Evolutionary conservation across 2,113 vertebrate species (phyloP).

Genomic region (Machaerirhynchus nigripectus): DNA sequence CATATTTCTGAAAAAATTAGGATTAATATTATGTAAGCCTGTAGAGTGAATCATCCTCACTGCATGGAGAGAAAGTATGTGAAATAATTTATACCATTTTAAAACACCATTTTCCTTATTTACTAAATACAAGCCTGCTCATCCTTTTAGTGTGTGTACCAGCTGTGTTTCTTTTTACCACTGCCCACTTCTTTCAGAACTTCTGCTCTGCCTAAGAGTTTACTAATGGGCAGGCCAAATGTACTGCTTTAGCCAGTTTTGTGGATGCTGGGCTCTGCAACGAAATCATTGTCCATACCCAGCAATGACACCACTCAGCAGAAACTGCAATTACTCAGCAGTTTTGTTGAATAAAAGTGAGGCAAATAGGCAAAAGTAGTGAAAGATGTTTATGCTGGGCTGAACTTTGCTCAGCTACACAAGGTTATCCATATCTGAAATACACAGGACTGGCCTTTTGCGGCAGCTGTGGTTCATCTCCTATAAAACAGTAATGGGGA

Average conservation of each 20-base stretch:
- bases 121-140: neutral
- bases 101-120: neutral
- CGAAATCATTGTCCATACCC: neutral
- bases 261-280: neutral
- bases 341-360: neutral
- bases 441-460: neutral
- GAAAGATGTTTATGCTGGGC: neutral
- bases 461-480: neutral
- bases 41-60: neutral
- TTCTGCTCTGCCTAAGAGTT: neutral
- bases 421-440: neutral
- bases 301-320: neutral
- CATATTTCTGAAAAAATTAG: neutral
- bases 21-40: neutral
- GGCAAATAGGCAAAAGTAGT: neutral
- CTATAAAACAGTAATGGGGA: neutral
- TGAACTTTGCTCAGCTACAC: neutral
- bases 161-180: neutral
- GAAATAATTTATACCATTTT: neutral
- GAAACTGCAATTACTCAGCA: neutral
- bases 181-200: neutral
- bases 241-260: neutral
- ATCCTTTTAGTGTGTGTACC: neutral
- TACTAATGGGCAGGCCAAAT: neutral
- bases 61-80: neutral